A percentile compares a stretch with the other conserved stretches of the same genome.
Conservation (phyloP, 2,113 vertebrate genomes). For the Maccullochella peelii region DNA sequence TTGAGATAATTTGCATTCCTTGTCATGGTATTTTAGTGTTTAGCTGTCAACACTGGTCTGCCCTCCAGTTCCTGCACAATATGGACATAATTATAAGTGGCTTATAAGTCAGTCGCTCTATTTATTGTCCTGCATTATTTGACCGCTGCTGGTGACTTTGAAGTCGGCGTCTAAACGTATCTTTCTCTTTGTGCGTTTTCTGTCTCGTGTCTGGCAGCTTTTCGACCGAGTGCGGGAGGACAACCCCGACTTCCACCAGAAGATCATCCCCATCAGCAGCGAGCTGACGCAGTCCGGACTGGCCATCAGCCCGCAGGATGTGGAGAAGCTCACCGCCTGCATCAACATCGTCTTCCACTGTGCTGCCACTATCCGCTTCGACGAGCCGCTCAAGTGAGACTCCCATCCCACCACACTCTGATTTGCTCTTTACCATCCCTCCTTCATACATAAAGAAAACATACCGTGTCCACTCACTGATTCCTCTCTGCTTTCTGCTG, state of each 20-base stretch:
- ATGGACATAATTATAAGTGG: neutral
- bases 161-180: neutral
- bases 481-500: neutral
- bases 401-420: too few species aligned
- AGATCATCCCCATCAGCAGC: constrained; percentile 92
- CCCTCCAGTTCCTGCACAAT: neutral
- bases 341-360: constrained; percentile 96
- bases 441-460: neutral
- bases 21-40: constrained; percentile 25
- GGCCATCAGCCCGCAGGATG: constrained; percentile 90
- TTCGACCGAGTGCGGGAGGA: constrained; percentile 94
- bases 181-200: neutral
- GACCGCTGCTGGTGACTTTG: neutral
- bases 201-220: constrained; percentile 83
- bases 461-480: neutral
- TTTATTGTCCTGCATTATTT: neutral
- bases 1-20: constrained; percentile 29
- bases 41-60: neutral
- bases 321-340: constrained; percentile 85
- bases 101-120: neutral
- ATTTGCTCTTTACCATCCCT: neutral
- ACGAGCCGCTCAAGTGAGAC: constrained; percentile 91
- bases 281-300: constrained; percentile 92
- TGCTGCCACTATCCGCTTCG: constrained; percentile 95
- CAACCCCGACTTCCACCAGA: constrained; percentile 91